phyloP scores from a whole-genome alignment of 1,140 invertebrate species.

The Drosophila prosaltans region DNA sequence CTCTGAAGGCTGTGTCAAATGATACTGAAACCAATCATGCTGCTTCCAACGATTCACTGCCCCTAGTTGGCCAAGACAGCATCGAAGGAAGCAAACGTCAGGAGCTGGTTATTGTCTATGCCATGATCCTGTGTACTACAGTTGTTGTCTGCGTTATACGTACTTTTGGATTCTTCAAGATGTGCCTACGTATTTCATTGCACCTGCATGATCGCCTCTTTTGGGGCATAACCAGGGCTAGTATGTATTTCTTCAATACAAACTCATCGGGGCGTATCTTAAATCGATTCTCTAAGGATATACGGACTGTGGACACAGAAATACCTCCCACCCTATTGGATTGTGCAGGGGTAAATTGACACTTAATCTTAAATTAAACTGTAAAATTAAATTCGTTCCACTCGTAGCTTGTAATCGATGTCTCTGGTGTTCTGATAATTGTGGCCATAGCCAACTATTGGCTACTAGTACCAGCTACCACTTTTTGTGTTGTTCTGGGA shows the following conservation, averaged over 20 bases:
- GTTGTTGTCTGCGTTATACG: conserved; percentile 83
- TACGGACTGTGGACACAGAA: conserved; percentile 92
- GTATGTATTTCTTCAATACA: conserved; percentile 95
- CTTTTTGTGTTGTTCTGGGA: conserved; percentile 88
- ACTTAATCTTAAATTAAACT: neutral
- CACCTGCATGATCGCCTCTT: conserved; percentile 94
- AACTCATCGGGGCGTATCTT: conserved; percentile 92
- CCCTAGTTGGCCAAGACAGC: conserved; percentile 9
- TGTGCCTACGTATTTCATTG: conserved; percentile 91
- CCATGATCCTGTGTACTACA: conserved; percentile 62
- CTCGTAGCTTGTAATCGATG: conserved; percentile 86
- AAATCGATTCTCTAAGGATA: conserved; percentile 94
- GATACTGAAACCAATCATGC: conserved; percentile 7
- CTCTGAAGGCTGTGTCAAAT: conserved; percentile 24
- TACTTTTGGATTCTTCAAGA: conserved; percentile 89
- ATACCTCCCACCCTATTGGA: conserved; percentile 91
- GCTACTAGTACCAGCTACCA: conserved; percentile 89
- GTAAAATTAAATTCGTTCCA: neutral
- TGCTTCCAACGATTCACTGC: conserved; percentile 41
- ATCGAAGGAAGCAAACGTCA: conserved; percentile 48
- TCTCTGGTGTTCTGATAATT: conserved; percentile 87
- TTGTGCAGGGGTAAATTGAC: conserved; percentile 85
- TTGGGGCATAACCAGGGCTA: conserved; percentile 89
- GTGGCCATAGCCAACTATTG: conserved; percentile 92
- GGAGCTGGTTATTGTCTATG: conserved; percentile 71